Evolutionary conservation across 1,140 invertebrate species (phyloP), one percentile per base, ranked within the genome.

Genomic region (Hyposmocoma kahamanoa): DNA sequence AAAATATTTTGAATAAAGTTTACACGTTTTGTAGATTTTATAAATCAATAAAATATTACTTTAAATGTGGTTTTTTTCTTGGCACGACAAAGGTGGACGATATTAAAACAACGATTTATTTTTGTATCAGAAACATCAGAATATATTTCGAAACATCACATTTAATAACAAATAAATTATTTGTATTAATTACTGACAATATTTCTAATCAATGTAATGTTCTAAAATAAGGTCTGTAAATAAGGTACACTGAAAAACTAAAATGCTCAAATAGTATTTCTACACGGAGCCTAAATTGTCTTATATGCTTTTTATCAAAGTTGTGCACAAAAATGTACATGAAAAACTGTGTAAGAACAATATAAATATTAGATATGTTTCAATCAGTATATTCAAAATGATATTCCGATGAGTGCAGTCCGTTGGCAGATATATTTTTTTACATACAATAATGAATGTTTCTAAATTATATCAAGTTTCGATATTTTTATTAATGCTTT

Each of bases 71-170:
- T n/a, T n/a, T n/a, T n/a, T n/a, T n/a, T n/a, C n/a, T n/a, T n/a
- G n/a, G n/a, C n/a, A n/a, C n/a, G n/a, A n/a, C n/a, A n/a, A n/a
- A n/a, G n/a, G n/a, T n/a, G n/a, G n/a, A 47, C 17, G 22, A 43
- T 41, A 43, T 47, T 36, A 38, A 61, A 75, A 75, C 67, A 51
- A 74, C 42, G 45, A 36, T 34, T 51, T 56, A 45, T 67, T 73
- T 79, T 78, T 79, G 67, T 81, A 78, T 68, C 62, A 69, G 60
- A 83, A 84, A 82, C 80, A 80, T 84, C 74, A 80, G 74, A 82
- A 79, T 82, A 77, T 79, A 82, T 77, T 75, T 78, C 71, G 67
- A 82, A 82, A 84, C 67, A 63, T 81, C 69, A 81, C 73, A 78
- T 76, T 67, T 47, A 72, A 77, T 62, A 67, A 56, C 47, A 58